Evolutionary conservation across 2,888 invertebrate genomes (phyloP).

Genomic region (Phyto melanocephala): DNA sequence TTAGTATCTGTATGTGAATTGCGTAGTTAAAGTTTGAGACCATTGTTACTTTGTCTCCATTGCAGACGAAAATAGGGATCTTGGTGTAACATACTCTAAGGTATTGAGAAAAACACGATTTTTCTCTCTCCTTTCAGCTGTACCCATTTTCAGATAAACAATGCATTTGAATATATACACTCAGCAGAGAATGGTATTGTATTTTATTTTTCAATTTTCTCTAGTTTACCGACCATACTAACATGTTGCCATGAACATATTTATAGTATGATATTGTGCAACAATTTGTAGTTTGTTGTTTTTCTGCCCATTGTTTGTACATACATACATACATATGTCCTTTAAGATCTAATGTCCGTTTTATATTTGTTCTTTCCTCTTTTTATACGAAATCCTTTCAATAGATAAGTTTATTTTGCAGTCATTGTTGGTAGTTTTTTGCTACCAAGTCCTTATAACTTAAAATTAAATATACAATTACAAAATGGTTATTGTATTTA

Average conservation of each 20-base stretch:
- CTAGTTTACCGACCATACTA: too few species aligned
- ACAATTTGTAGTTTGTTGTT: neutral
- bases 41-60: too few species aligned
- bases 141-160: too few species aligned
- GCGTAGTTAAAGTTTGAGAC: too few species aligned
- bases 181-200: neutral
- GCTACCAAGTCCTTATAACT: neutral
- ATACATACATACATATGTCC: too few species aligned
- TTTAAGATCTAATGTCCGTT: neutral
- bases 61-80: too few species aligned
- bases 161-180: too few species aligned
- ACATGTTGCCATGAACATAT: too few species aligned
- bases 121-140: neutral
- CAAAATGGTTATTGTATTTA: neutral
- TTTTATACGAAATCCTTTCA: slow-evolving; percentile 14
- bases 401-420: slow-evolving; percentile 27
- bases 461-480: neutral
- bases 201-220: neutral
- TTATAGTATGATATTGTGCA: neutral
- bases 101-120: neutral
- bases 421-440: slow-evolving; percentile 1
- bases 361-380: neutral
- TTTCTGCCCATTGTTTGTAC: neutral
- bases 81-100: too few species aligned
- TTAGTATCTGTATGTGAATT: too few species aligned